Evolutionary conservation across 2,888 invertebrate genomes (phyloP).

Genomic region (Gerosis bhagava): DNA sequence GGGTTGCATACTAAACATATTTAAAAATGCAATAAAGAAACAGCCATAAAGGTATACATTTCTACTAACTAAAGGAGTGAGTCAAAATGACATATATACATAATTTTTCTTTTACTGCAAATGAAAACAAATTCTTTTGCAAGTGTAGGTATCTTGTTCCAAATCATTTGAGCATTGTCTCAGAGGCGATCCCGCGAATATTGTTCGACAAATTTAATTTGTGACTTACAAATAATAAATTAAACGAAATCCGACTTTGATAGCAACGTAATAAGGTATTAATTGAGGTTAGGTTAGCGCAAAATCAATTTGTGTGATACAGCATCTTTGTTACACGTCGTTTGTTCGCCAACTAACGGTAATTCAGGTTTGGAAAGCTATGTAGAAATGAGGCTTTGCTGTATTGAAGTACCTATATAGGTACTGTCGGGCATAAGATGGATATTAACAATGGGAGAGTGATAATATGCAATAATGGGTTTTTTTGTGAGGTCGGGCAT

Average conservation of each 20-base stretch:
- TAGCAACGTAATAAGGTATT: slow-evolving; percentile 14
- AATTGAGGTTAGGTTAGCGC: not conserved
- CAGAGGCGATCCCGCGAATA: slow-evolving; percentile 31
- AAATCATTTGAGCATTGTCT: slow-evolving; percentile 42
- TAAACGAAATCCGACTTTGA: slow-evolving; percentile 30
- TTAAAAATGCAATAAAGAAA: not conserved
- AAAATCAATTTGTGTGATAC: slow-evolving; percentile 27
- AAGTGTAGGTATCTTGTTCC: slow-evolving; percentile 32
- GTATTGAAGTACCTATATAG: slow-evolving; percentile 12
- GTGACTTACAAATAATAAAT: not conserved
- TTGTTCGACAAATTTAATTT: slow-evolving; percentile 25
- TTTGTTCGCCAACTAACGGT: slow-evolving; percentile 60
- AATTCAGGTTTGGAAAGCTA: slow-evolving; percentile 56
- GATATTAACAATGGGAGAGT: no score
- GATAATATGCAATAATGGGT: no score
- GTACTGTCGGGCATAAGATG: no score
- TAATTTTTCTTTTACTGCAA: slow-evolving; percentile 19
- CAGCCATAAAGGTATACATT: not conserved
- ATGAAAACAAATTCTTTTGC: slow-evolving; percentile 28
- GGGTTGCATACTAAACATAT: slow-evolving; percentile 8
- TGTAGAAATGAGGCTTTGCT: slow-evolving; percentile 28
- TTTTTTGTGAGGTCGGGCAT: no score
- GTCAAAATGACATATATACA: slow-evolving; percentile 14
- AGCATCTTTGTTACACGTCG: slow-evolving; percentile 59
- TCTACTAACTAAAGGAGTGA: slow-evolving; percentile 10